Evolutionary conservation across 1,140 invertebrate species (phyloP), one percentile per base, ranked within the genome.

Genomic region (Drosophila truncata): DNA sequence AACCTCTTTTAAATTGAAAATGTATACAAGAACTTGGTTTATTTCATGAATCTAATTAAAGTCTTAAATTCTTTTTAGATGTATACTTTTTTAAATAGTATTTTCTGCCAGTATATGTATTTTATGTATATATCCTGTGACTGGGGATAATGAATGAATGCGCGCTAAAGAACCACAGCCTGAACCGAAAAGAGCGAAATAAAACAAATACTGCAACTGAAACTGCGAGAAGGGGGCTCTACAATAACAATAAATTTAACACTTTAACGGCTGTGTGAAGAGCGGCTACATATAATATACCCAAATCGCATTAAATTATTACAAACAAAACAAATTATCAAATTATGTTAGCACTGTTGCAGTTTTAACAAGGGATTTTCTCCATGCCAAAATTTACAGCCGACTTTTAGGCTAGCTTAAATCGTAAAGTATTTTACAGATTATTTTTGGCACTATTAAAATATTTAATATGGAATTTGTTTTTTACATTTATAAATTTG

Each of bases 211-310:
- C 73, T 88, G 80, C 80, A 78, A 82, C 77, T 84, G 72, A 31
- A 60, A 72, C 63, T 33, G 63, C 41, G 41, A 61, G 20, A 61
- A 73, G 52, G 14, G 78, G 67, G n/a, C n/a, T n/a, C 69, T 60
- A 67, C 76, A 73, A 79, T 73, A 80, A 73, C 78, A 85, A 90
- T 90, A 90, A 90, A 90, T 90, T 90, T 79, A 90, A 90, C 85
- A 90, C 81, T 90, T 90, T 90, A 90, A 90, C 85, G 71, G 78
- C 54, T 73, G 74, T 75, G 77, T 66, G 75, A 80, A 80, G 58
- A 80, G 49, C 23, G 25, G 66, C 18, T 35, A 31, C 16, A 35
- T 59, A 33, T 59, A 59, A 60, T 41, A 49, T 37, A 16, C 67
- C 25, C 23, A 69, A 71, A 69, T 71, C 62, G 66, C 62, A 70